Percentiles rank a stretch among this genome's conserved stretches.
These are phyloP conservation scores for Porites evermanni DNA, from an alignment of 92 coral and sea anemone genomes.

Conservation along the genomic window DNA sequence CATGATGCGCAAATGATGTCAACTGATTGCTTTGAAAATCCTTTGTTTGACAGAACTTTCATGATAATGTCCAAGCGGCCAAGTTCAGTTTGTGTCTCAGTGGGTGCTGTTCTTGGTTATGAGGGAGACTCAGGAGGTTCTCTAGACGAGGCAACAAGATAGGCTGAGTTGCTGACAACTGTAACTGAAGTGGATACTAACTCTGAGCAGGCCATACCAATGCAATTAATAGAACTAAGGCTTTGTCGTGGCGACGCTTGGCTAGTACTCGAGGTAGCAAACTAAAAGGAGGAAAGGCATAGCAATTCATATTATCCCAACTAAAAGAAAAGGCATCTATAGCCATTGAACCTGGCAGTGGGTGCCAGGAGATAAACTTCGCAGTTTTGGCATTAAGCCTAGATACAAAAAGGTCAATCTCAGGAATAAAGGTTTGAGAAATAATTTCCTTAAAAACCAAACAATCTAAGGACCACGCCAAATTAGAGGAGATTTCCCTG, in stretches of 20 bases:
- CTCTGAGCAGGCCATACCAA: slow-evolving; percentile 61
- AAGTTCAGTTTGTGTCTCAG: not conserved
- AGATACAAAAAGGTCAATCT: slow-evolving; percentile 67
- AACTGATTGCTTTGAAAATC: slow-evolving; percentile 61
- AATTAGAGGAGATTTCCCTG: slow-evolving; percentile 24
- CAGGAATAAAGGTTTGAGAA: slow-evolving; percentile 21
- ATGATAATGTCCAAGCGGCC: slow-evolving; percentile 11
- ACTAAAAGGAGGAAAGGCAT: slow-evolving; percentile 73
- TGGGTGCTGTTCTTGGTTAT: slow-evolving; percentile 43
- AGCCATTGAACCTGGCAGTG: slow-evolving; percentile 61
- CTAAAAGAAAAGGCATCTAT: slow-evolving; percentile 47
- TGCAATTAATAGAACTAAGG: slow-evolving; percentile 44
- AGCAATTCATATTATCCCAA: slow-evolving; percentile 54
- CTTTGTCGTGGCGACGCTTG: slow-evolving; percentile 32
- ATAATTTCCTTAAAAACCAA: slow-evolving; percentile 29
- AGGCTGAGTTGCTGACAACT: slow-evolving; percentile 22
- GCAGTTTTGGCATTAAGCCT: slow-evolving; percentile 53
- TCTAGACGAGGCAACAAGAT: slow-evolving; percentile 41
- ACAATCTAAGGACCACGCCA: slow-evolving; percentile 44
- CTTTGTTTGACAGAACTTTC: slow-evolving; percentile 47
- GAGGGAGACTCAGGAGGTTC: slow-evolving; percentile 52
- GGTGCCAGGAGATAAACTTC: slow-evolving; percentile 67
- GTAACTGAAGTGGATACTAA: slow-evolving; percentile 56
- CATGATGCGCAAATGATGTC: not conserved
- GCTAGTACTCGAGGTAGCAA: slow-evolving; percentile 57